A percentile compares a stretch with the other conserved stretches of the same genome.
These are phyloP conservation scores for Tauraco erythrolophus DNA, from an alignment of 2,113 vertebrate genomes.

Conservation along the genomic window DNA sequence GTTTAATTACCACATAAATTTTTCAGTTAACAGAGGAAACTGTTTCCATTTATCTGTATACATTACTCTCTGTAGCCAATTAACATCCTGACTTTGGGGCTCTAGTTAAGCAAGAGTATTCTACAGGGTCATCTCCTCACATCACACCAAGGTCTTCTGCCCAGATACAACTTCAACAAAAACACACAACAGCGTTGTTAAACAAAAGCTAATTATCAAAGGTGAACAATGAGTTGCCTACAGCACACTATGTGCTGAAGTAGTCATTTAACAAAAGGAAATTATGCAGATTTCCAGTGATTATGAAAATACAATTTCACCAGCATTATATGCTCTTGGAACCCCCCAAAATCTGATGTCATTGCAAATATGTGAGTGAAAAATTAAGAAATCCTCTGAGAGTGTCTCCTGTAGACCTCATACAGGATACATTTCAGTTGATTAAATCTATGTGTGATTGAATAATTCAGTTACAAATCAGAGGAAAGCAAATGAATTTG, in stretches of 20 bases:
- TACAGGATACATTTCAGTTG: not conserved
- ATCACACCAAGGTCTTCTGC: not conserved
- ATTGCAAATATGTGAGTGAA: not conserved
- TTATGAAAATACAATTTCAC: not conserved
- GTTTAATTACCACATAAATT: constrained; percentile 28
- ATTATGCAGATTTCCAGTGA: not conserved
- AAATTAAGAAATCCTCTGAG: not conserved
- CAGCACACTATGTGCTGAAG: not conserved
- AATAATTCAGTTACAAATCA: not conserved
- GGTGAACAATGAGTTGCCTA: not conserved
- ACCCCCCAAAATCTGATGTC: not conserved
- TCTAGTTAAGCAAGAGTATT: not conserved
- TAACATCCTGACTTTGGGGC: not conserved
- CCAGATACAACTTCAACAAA: not conserved
- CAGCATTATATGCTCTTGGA: not conserved
- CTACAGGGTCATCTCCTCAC: not conserved
- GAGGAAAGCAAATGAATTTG: not conserved
- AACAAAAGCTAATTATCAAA: constrained; percentile 22
- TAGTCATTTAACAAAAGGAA: not conserved
- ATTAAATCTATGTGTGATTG: not conserved
- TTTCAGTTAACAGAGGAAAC: not conserved
- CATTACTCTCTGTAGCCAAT: not conserved
- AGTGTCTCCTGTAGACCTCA: not conserved
- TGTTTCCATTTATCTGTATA: constrained; percentile 4
- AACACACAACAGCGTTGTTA: not conserved